These are phyloP conservation scores for Piprites chloris DNA, from an alignment of 2,113 vertebrate species.

Conservation along the genomic window DNA sequence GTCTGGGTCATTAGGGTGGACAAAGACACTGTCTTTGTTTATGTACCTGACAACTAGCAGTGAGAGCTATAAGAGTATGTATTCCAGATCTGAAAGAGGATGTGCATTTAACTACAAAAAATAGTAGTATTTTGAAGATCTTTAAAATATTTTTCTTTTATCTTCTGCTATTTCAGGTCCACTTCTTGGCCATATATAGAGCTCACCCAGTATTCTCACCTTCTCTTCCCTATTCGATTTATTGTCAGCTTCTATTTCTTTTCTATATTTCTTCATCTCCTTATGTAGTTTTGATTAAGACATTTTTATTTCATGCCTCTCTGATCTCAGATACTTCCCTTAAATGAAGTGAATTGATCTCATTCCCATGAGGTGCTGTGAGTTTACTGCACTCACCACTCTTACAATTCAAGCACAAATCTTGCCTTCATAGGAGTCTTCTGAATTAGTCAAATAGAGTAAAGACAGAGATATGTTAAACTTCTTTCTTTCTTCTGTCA, in stretches of 20 bases:
- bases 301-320: background rate
- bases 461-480: background rate
- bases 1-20: background rate
- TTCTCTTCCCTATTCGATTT: background rate
- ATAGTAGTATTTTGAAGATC: background rate
- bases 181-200: background rate
- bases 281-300: background rate
- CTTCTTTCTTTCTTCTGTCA: background rate
- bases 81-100: background rate
- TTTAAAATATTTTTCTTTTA: background rate
- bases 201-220: background rate
- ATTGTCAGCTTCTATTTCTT: background rate
- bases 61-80: background rate
- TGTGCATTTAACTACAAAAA: background rate
- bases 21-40: background rate
- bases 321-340: background rate
- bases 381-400: background rate
- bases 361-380: background rate
- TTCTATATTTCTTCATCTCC: background rate
- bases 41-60: background rate
- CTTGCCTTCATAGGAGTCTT: background rate
- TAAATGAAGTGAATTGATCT: background rate
- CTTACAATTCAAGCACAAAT: background rate
- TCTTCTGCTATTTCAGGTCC: background rate
- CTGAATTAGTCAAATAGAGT: background rate